phyloP scores from a whole-genome alignment of 2,113 vertebrate species.

The Epinephelus lanceolatus region DNA sequence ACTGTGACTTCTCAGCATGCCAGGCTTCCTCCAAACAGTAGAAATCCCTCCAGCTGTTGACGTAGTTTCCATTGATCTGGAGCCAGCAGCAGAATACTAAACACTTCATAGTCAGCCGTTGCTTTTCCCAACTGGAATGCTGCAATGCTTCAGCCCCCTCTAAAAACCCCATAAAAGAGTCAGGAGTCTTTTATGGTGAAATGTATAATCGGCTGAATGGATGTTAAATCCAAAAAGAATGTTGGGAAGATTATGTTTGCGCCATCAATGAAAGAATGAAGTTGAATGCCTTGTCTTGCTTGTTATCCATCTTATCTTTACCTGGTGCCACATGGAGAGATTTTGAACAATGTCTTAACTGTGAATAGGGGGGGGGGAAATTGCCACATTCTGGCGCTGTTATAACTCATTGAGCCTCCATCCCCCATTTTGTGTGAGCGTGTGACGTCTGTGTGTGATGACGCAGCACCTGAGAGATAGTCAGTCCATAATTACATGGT shows the following conservation, averaged over 20 bases:
- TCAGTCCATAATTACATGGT: constrained; percentile 70
- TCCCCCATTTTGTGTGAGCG: constrained; percentile 48
- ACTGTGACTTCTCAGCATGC: background rate
- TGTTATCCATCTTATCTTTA: constrained; percentile 26
- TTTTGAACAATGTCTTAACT: background rate
- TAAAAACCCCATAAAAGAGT: background rate
- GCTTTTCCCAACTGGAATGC: constrained; percentile 37
- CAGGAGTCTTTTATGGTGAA: background rate
- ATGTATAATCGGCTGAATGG: background rate
- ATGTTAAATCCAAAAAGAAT: constrained; percentile 35
- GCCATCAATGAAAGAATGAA: background rate
- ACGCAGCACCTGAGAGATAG: constrained; percentile 74
- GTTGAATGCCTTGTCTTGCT: background rate
- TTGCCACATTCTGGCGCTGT: constrained; percentile 19
- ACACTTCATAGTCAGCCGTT: constrained; percentile 30
- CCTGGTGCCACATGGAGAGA: background rate
- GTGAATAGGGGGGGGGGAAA: background rate
- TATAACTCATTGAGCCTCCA: constrained; percentile 6
- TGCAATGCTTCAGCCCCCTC: constrained; percentile 20
- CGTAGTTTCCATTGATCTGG: constrained; percentile 71
- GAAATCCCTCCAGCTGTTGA: constrained; percentile 77
- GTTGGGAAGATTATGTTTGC: constrained; percentile 33
- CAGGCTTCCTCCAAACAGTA: constrained; percentile 60
- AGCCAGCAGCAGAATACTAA: constrained; percentile 74
- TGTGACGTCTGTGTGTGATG: constrained; percentile 74